Base-by-base conservation (phyloP, 2,797 vertebrate genomes). In the Aeoliscus strigatus region DNA sequence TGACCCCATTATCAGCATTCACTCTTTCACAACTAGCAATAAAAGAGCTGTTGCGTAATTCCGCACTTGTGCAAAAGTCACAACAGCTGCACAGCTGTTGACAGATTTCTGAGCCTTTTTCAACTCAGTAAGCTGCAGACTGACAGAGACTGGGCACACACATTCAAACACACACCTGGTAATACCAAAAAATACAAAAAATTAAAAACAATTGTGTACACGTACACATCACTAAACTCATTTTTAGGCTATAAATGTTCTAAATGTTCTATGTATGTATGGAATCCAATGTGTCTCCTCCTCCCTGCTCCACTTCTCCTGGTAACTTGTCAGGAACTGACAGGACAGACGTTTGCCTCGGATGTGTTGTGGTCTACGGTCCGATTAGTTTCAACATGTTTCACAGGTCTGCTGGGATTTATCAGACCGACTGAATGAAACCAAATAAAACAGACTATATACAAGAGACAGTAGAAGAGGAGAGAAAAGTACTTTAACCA, bases 1-100 rank as follows among this genome's bases (percentile, higher is more conserved):
- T n/a, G n/a, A n/a, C 6, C 21, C 28, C 13, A 40, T 49, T 36
- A 34, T 42, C 46, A 66, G 16, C 43, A 34, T 43, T 30, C 14
- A 29, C 14, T 12, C 15, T 23, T 16, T 57, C 41, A 60, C 47
- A 28, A 40, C 9, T 7, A 24, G 14, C 13, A 39, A 13, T 34
- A 48, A 28, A 26, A 17, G 8, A 12, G 21, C 9, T 8, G 13
- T 60, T 65, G 17, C 14, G 57, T 17, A 71, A 58, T 15, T 34
- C n/a, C n/a, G 1, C 16, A 23, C 26, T 42, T 13, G 18, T 35
- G 39, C 24, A 54, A 60, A 58, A 15, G 36, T 32, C 27, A 23
- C 18, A 4, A 33, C 15, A 33, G 4, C 31, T 26, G 29, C 2
- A 36, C 4, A 17, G 9, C 27, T 37, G 10, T 21, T 14, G 6